Evolutionary conservation across 2,888 invertebrate genomes (phyloP).

Genomic region (Eupsilia transversa): DNA sequence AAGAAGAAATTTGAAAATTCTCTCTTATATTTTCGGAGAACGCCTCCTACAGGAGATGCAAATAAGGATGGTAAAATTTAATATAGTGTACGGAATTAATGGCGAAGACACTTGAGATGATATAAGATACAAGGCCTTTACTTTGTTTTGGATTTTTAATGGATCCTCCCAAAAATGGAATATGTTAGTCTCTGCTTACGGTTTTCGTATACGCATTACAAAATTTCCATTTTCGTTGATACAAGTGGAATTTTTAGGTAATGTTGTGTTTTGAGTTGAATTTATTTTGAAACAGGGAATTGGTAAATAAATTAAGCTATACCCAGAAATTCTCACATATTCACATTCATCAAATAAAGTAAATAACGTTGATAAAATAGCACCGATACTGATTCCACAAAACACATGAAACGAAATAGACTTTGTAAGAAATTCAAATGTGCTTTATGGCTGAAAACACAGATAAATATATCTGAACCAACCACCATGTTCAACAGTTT

Average conservation of each 20-base stretch:
- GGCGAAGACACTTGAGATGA: conserved; percentile 53
- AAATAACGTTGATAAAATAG: background rate
- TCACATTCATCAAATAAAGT: too few species aligned
- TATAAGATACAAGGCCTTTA: conserved; percentile 46
- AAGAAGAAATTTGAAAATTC: conserved; percentile 65
- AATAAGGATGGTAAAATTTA: conserved; percentile 70
- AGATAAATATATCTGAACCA: background rate
- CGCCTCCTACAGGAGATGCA: conserved; percentile 60
- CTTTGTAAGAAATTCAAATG: background rate
- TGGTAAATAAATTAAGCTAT: background rate
- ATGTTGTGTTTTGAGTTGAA: conserved; percentile 6
- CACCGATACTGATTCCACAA: background rate
- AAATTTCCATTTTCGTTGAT: conserved; percentile 14
- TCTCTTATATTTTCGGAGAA: conserved; percentile 59
- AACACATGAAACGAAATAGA: background rate
- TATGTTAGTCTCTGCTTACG: conserved; percentile 33
- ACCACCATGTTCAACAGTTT: background rate
- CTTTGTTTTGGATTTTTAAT: conserved; percentile 63
- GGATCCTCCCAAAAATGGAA: conserved; percentile 37
- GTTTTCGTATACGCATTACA: background rate
- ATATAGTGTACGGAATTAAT: conserved; percentile 70
- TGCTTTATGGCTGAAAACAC: background rate
- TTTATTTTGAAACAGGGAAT: background rate
- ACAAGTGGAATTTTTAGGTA: conserved; percentile 29
- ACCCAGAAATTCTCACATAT: background rate